Evolutionary conservation across 2,113 vertebrate genomes (phyloP), one percentile per base, ranked within the genome.

Genomic region (Rhynchopsitta pachyrhyncha): DNA sequence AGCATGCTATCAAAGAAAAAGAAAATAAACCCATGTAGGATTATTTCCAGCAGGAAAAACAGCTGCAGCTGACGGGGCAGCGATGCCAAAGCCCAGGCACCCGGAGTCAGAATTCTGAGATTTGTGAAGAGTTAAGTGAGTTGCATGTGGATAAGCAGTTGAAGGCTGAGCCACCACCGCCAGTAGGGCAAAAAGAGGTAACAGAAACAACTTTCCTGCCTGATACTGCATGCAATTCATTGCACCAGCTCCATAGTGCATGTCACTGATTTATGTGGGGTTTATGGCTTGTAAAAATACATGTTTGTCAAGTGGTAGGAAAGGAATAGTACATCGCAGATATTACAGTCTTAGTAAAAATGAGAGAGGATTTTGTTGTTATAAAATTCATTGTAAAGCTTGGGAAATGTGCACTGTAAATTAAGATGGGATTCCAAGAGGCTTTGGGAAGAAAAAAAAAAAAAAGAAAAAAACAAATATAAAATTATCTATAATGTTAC

Each of bases 121-220:
- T 97, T 95, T 97, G 93, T 93, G 97, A 97, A 97, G 97, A 97
- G 91, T 95, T 97, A 94, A 97, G 96, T 95, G 97, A 97, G 92
- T 97, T 97, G 89, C 92, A 92, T 73, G 5, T 86, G 93, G 96
- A 97, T 96, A 97, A 97, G 37, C 96, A 97, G 68, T 87, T 96
- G 94, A 97, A 97, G 94, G 85, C 94, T 79, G 92, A 97, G 73
- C 92, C 91, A 46, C 85, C 96, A 71, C 92, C 93, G 90, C 74
- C 96, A 67, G 50, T 94, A 97, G 97, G 95, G 96, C 80, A 81
- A 91, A 97, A 97, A 97, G 97, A 97, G 97, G 97, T 97, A 97
- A 97, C 77, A 85, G 93, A 70, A 95, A 86, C 25, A 28, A 87
- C 74, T 95, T 96, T 97, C 91, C 74, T 96, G 42, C 81, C 35